These are phyloP conservation scores for Cassiopea andromeda DNA, from an alignment of 30 jellyfish, hydroid and myxozoan genomes.

Conservation along the genomic window DNA sequence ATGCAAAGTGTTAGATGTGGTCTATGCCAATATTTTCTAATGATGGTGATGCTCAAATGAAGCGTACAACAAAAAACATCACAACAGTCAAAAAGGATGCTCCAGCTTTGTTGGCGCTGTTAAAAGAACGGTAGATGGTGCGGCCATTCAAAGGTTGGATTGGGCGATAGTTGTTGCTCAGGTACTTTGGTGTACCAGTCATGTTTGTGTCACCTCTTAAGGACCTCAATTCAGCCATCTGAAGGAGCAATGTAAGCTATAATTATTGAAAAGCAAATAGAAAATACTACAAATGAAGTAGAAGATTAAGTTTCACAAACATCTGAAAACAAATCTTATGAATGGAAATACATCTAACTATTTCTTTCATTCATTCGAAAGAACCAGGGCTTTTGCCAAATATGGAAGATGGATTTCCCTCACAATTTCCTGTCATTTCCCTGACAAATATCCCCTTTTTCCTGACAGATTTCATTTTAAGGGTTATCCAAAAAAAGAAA, in stretches of 20 bases:
- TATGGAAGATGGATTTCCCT: no score
- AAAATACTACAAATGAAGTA: not conserved
- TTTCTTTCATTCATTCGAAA: no score
- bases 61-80: not conserved
- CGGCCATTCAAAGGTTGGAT: conserved; percentile 52
- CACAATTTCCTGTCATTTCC: no score
- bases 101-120: not conserved
- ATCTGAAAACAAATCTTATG: no score
- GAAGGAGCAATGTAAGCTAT: not conserved
- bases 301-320: no score
- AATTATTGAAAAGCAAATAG: not conserved
- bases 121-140: conserved; percentile 33
- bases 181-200: conserved; percentile 1
- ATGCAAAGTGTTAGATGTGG: no score
- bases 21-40: no score
- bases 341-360: no score
- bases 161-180: conserved; percentile 56
- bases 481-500: no score
- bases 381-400: no score
- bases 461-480: no score
- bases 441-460: no score
- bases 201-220: not conserved
- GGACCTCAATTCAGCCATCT: conserved; percentile 55
- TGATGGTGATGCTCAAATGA: not conserved
- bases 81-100: not conserved